phyloP scores from a whole-genome alignment of 2,888 invertebrate species.

The Volucella zonaria region DNA sequence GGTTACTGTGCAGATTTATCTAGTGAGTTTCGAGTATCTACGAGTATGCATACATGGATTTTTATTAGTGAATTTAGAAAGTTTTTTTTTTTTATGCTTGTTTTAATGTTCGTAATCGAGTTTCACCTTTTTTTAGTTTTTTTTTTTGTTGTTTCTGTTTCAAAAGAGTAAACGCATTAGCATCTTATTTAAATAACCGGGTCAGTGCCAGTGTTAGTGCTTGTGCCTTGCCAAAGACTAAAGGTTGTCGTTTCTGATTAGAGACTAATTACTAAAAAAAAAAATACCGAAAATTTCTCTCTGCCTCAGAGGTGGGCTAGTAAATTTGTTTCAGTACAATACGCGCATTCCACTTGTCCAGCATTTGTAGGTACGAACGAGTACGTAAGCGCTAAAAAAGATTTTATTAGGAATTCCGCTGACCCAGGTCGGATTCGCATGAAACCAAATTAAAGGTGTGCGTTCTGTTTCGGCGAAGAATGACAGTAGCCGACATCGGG shows the following conservation, averaged over 20 bases:
- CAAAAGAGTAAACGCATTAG: slow-evolving; percentile 10
- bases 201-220: slow-evolving; percentile 22
- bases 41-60: slow-evolving; percentile 6
- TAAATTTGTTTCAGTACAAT: not conserved
- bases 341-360: slow-evolving; percentile 2
- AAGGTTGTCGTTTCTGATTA: slow-evolving; percentile 13
- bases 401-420: slow-evolving; percentile 13
- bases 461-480: slow-evolving; percentile 23
- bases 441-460: slow-evolving; percentile 45
- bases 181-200: slow-evolving; percentile 57
- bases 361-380: too few relatives aligned
- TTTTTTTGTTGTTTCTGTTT: too few relatives aligned
- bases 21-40: slow-evolving; percentile 46
- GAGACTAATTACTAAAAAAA: slow-evolving; percentile 1
- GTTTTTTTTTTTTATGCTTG: slow-evolving; percentile 12
- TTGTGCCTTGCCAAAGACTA: slow-evolving; percentile 14
- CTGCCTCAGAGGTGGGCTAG: not conserved
- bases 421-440: slow-evolving; percentile 49
- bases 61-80: slow-evolving; percentile 24
- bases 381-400: too few relatives aligned
- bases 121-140: slow-evolving; percentile 11
- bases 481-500: slow-evolving; percentile 19
- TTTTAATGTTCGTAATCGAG: slow-evolving; percentile 20
- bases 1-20: slow-evolving; percentile 54
- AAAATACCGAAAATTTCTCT: not conserved